Conservation (phyloP, 2,888 invertebrate genomes). For the Cheilosia urbana region DNA sequence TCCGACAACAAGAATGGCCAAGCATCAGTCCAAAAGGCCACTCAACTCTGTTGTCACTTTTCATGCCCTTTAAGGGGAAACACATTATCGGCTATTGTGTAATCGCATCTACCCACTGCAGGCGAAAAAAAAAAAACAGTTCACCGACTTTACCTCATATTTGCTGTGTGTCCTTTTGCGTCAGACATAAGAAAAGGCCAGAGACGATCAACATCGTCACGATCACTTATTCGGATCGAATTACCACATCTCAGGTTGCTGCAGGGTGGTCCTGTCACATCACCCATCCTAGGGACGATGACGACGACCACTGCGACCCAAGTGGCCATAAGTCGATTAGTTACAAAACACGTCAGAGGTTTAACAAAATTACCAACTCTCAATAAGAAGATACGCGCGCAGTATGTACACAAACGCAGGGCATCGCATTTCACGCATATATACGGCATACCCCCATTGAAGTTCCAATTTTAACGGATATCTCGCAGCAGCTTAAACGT, state of each 20-base stretch:
- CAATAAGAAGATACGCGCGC: constrained; percentile 24
- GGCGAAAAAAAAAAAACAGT: constrained; percentile 1
- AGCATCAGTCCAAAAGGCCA: constrained; percentile 22
- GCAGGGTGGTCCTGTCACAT: constrained; percentile 75
- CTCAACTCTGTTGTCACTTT: constrained; percentile 24
- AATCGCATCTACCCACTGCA: constrained; percentile 63
- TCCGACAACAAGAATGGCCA: not conserved
- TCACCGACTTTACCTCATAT: constrained; percentile 46
- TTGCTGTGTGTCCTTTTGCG: constrained; percentile 32
- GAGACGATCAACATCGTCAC: constrained; percentile 69
- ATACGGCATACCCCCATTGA: constrained; percentile 31
- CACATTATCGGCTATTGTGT: constrained; percentile 71
- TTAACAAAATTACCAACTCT: constrained; percentile 60
- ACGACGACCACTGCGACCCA: constrained; percentile 53
- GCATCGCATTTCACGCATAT: not conserved
- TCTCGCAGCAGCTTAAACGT: constrained; percentile 70
- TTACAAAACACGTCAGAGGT: constrained; percentile 74
- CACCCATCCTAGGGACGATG: constrained; percentile 57
- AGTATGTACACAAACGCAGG: not conserved
- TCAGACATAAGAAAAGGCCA: constrained; percentile 7
- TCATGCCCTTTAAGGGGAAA: constrained; percentile 38
- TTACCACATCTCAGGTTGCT: constrained; percentile 64
- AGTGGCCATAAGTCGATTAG: constrained; percentile 74
- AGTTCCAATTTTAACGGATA: constrained; percentile 70
- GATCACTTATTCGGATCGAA: constrained; percentile 74